Percentiles rank a stretch among this genome's conserved stretches.
Conservation (phyloP, 2,797 vertebrate genomes). For the Sternotherus odoratus region DNA sequence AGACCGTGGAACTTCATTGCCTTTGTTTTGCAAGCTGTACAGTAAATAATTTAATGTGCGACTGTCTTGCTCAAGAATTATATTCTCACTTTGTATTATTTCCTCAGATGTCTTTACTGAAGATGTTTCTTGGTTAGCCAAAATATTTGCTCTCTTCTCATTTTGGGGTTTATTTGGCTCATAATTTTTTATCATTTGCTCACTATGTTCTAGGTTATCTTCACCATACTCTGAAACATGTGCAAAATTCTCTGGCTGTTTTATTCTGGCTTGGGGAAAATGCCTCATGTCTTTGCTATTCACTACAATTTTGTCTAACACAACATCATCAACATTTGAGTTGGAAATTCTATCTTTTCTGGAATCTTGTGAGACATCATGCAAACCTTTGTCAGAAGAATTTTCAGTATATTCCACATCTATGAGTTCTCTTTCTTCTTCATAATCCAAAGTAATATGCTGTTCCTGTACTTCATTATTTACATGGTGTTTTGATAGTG, state of each 20-base stretch:
- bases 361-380: not conserved
- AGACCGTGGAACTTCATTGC: not conserved
- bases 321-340: not conserved
- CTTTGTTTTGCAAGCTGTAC: not conserved
- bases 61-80: not conserved
- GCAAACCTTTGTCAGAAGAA: conserved; percentile 15
- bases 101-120: not conserved
- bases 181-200: not conserved
- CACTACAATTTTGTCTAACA: not conserved
- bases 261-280: not conserved
- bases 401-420: conserved; percentile 63
- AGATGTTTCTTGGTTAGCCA: not conserved
- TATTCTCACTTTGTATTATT: not conserved
- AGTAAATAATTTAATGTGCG: not conserved
- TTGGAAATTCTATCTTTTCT: not conserved
- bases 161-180: not conserved
- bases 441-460: conserved; percentile 10
- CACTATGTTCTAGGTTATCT: not conserved
- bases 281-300: not conserved
- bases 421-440: conserved; percentile 3
- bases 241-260: not conserved
- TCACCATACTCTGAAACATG: not conserved
- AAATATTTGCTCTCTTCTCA: not conserved
- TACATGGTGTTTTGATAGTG: conserved; percentile 1
- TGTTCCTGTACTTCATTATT: conserved; percentile 5